Conservation (phyloP, 2,797 vertebrate genomes). For the Lerista edwardsae region DNA sequence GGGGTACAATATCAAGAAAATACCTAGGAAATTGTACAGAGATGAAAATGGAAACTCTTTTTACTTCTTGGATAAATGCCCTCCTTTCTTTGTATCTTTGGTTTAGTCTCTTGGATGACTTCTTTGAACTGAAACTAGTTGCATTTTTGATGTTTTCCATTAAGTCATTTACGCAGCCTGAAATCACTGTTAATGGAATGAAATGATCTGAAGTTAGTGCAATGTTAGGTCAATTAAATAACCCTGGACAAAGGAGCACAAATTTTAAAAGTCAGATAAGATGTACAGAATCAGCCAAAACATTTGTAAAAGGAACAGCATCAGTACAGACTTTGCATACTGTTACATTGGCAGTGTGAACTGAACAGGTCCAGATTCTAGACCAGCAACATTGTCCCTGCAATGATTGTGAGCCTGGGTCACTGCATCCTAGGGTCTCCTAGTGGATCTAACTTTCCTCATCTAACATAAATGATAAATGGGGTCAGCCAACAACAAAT, state of each 20-base stretch:
- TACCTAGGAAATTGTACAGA: background rate
- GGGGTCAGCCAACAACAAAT: background rate
- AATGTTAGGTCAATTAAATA: slow-evolving; percentile 72
- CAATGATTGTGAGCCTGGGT: background rate
- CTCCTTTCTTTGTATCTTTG: slow-evolving; percentile 39
- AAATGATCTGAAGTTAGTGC: slow-evolving; percentile 69
- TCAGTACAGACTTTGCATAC: slow-evolving; percentile 59
- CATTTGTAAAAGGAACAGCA: background rate
- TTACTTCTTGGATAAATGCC: slow-evolving; percentile 66
- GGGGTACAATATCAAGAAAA: slow-evolving; percentile 46
- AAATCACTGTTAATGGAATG: slow-evolving; percentile 65
- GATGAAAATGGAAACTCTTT: slow-evolving; percentile 47
- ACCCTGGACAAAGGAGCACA: slow-evolving; percentile 68
- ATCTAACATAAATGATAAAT: background rate
- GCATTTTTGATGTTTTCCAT: slow-evolving; percentile 47
- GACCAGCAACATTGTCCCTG: no score
- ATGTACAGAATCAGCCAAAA: background rate
- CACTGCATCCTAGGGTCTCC: background rate
- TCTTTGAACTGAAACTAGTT: slow-evolving; percentile 59
- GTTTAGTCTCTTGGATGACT: slow-evolving; percentile 61
- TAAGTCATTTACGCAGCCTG: slow-evolving; percentile 67
- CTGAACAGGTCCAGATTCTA: slow-evolving; percentile 33
- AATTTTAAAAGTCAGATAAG: slow-evolving; percentile 67
- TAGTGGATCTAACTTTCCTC: no score
- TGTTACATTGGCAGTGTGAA: slow-evolving; percentile 42